A percentile compares a stretch with the other conserved stretches of the same genome.
Evolutionary conservation across 2,888 invertebrate genomes (phyloP).

Genomic region (Cybosia mesomella): DNA sequence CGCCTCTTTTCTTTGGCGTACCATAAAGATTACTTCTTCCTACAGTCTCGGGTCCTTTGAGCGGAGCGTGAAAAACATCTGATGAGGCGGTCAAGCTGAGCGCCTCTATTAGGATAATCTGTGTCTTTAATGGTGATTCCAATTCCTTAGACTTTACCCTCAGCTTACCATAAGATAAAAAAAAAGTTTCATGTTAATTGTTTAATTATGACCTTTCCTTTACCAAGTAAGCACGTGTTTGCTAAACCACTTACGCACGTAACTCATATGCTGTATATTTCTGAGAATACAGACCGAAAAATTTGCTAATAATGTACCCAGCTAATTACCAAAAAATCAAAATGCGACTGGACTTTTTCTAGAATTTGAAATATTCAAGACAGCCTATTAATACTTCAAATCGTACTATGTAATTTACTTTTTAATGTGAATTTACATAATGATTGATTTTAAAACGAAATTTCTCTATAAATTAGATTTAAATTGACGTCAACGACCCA

Average conservation of each 20-base stretch:
- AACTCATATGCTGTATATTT: not conserved
- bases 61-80: too few species aligned
- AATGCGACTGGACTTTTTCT: not conserved
- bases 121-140: too few species aligned
- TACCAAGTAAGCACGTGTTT: not conserved
- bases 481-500: constrained; percentile 45
- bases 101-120: too few species aligned
- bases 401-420: not conserved
- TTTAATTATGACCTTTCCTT: not conserved
- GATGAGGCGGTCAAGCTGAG: too few species aligned
- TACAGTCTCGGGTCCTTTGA: too few species aligned
- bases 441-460: constrained; percentile 10
- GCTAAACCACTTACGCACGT: not conserved
- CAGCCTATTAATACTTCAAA: not conserved
- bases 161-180: too few species aligned
- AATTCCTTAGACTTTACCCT: too few species aligned
- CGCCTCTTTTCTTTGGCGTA: too few species aligned
- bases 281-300: constrained; percentile 8
- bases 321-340: not conserved
- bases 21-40: too few species aligned
- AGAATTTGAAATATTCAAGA: not conserved
- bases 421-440: not conserved
- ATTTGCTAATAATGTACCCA: not conserved
- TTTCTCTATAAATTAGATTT: not conserved
- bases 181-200: too few species aligned